phyloP scores from a whole-genome alignment of 2,113 vertebrate genomes.

The Halcyon senegalensis region DNA sequence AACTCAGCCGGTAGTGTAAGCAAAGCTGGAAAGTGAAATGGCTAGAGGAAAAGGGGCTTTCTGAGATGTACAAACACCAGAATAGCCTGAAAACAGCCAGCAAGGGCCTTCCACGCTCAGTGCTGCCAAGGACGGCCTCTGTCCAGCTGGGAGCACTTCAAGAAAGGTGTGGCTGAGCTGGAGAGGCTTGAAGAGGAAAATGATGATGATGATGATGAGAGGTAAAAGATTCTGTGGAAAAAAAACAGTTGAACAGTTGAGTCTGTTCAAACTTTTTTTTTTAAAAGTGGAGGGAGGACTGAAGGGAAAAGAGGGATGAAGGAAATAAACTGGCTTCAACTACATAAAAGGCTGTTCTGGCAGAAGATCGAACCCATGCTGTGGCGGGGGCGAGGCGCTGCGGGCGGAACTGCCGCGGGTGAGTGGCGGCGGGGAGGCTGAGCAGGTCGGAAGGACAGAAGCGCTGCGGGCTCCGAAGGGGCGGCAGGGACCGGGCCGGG shows the following conservation, averaged over 20 bases:
- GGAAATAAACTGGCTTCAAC: fast-evolving
- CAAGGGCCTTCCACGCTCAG: fast-evolving
- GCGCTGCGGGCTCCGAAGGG: not conserved
- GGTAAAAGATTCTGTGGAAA: not conserved
- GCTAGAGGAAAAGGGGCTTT: not conserved
- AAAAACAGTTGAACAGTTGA: fast-evolving
- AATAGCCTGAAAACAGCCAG: not conserved
- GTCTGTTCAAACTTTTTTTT: fast-evolving
- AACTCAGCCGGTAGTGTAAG: not conserved
- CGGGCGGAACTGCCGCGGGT: not conserved
- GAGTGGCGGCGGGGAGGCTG: not conserved
- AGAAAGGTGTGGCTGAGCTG: not conserved
- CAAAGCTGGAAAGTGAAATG: not conserved
- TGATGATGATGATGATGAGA: fast-evolving
- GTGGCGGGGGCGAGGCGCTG: not conserved
- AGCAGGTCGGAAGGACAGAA: fast-evolving
- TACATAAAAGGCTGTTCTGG: not conserved
- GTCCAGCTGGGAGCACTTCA: fast-evolving
- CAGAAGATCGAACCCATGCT: fast-evolving
- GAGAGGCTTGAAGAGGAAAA: too few species aligned
- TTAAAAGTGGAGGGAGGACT: fast-evolving
- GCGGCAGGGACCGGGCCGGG: too few species aligned
- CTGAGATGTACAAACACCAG: not conserved
- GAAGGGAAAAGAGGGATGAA: not conserved
- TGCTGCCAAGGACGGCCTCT: not conserved